phyloP scores from a whole-genome alignment of 2,888 invertebrate species.

The Amiota communis region DNA sequence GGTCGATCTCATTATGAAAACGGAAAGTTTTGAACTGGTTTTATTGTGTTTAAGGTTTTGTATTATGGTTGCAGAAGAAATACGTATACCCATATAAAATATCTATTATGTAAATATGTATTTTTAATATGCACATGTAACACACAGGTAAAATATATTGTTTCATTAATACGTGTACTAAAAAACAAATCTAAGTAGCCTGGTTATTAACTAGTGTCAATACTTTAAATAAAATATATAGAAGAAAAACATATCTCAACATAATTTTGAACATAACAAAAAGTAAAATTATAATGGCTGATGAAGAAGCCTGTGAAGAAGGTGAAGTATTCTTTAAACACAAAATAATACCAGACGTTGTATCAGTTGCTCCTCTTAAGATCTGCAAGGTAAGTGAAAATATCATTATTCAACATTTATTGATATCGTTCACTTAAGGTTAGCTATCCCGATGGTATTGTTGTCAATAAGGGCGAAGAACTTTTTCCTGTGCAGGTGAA shows the following conservation, averaged over 20 bases:
- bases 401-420: too few species aligned
- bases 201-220: neutral
- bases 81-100: neutral
- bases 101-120: too few species aligned
- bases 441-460: slow-evolving; percentile 66
- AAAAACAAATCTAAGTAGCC: neutral
- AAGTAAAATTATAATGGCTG: slow-evolving; percentile 4
- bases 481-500: slow-evolving; percentile 80
- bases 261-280: too few species aligned
- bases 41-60: neutral
- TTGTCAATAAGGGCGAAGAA: slow-evolving; percentile 78
- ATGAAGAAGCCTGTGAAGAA: slow-evolving; percentile 11
- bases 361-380: slow-evolving; percentile 39
- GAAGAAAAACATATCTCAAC: too few species aligned
- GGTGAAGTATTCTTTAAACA: slow-evolving; percentile 40
- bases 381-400: slow-evolving; percentile 44
- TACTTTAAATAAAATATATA: too few species aligned
- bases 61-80: neutral
- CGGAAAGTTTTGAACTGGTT: slow-evolving; percentile 14
- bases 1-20: slow-evolving; percentile 5
- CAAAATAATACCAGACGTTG: slow-evolving; percentile 47
- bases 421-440: slow-evolving; percentile 46
- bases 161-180: neutral
- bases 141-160: neutral
- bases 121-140: neutral